Evolutionary conservation across 2,113 vertebrate species (phyloP), one percentile per base, ranked within the genome.

Genomic region (Oxyruncus cristatus): DNA sequence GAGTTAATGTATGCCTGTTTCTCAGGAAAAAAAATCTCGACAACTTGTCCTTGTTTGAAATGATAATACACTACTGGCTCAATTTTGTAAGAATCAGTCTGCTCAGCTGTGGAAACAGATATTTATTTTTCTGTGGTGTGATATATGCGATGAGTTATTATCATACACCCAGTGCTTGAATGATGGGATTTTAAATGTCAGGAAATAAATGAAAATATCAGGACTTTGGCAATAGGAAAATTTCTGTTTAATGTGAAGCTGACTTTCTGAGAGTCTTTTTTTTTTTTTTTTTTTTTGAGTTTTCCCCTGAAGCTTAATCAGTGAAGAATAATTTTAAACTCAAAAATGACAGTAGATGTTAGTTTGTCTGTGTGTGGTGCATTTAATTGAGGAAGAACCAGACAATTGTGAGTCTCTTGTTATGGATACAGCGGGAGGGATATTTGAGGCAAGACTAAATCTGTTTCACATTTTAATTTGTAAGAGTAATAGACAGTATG

Each of bases 151-250:
- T 74, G 90, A 93, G 66, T 93, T 94, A 93, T 88, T 71, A 74
- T 63, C 27, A 32, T 91, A 92, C 27, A 2, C 82, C 61, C 84
- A 87, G 68, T 92, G 66, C 56, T 93, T 67, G 79, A 89, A 85
- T 91, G 96, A 88, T 87, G 63, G 87, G 73, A 95, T 94, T 97
- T 97, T 94, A 97, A 97, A 97, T 97, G 96, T 96, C 96, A 97
- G 81, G 74, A 96, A 97, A 95, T 74, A 97, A 96, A 90, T 96
- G 78, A 95, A 97, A 96, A 96, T 96, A 94, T 96, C 93, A 96
- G 88, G 75, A 95, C 71, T 94, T 95, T 95, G 88, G 91, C 87
- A 95, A 92, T 32, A 86, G 17, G 18, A 87, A 83, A 28, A 75
- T 93, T 85, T 86, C 74, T 93, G 70, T 95, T 94, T 90, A 80